Evolutionary conservation across 1,140 invertebrate genomes (phyloP).

Genomic region (Diorhabda carinulata): DNA sequence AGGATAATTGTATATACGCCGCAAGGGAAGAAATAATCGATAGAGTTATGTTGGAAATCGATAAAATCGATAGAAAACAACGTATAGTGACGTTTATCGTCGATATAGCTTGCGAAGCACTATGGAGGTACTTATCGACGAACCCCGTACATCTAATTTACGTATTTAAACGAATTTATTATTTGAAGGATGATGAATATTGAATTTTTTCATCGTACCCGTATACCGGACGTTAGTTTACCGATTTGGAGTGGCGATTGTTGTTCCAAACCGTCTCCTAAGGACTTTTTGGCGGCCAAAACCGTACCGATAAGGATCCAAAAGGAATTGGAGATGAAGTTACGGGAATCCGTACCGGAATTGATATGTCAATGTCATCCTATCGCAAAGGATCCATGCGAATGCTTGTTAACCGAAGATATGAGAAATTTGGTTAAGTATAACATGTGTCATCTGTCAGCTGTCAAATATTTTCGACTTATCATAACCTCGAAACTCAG

Average conservation of each 20-base stretch:
- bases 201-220: not conserved
- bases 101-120: slow-evolving; percentile 8
- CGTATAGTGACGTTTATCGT: not conserved
- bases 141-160: too few species aligned
- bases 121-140: not conserved
- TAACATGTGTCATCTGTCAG: not conserved
- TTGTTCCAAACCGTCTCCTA: not conserved
- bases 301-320: not conserved
- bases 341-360: not conserved
- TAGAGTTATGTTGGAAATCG: slow-evolving; percentile 1
- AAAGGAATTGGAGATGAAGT: not conserved
- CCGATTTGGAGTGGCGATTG: not conserved
- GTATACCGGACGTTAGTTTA: not conserved
- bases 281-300: not conserved
- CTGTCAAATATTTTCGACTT: too few species aligned
- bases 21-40: slow-evolving; percentile 10
- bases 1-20: slow-evolving; percentile 5
- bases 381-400: not conserved
- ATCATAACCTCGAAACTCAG: too few species aligned
- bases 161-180: not conserved
- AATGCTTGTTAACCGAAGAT: slow-evolving; percentile 6
- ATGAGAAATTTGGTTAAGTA: not conserved
- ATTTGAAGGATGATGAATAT: not conserved
- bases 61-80: not conserved
- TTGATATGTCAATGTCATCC: not conserved